These are phyloP conservation scores for Armadillidium nasatum DNA, from an alignment of 1,140 invertebrate species.

Conservation along the genomic window DNA sequence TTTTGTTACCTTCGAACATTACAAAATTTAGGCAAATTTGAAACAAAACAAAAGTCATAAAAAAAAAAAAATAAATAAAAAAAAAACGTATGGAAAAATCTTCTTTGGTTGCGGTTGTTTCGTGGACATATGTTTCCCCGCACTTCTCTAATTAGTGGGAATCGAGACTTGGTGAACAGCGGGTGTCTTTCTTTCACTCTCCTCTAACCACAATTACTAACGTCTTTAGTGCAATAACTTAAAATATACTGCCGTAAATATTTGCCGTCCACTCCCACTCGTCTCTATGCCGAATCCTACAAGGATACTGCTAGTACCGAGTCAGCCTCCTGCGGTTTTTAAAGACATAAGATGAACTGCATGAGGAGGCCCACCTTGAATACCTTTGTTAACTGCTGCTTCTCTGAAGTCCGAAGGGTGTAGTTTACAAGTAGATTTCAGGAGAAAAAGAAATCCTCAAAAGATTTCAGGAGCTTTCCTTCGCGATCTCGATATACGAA, in stretches of 20 bases:
- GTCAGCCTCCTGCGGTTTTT: background rate
- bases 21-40: background rate
- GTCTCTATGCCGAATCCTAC: background rate
- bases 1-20: background rate
- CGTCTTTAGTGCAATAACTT: slow-evolving; percentile 3
- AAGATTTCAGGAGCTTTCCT: background rate
- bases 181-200: background rate
- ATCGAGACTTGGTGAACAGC: background rate
- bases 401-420: background rate
- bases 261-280: slow-evolving; percentile 3
- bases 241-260: slow-evolving; percentile 11
- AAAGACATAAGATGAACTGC: slow-evolving; percentile 10
- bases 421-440: background rate
- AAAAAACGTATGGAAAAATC: background rate
- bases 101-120: background rate
- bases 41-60: too few relatives aligned
- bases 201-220: background rate
- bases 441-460: background rate
- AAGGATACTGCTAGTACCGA: background rate
- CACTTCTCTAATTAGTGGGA: slow-evolving; percentile 1
- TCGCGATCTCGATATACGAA: too few relatives aligned
- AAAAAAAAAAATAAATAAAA: background rate
- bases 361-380: background rate
- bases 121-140: background rate
- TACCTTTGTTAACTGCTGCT: background rate